These are phyloP conservation scores for Tragelaphus scriptus DNA, from an alignment of 2,113 vertebrate species.

Conservation along the genomic window DNA sequence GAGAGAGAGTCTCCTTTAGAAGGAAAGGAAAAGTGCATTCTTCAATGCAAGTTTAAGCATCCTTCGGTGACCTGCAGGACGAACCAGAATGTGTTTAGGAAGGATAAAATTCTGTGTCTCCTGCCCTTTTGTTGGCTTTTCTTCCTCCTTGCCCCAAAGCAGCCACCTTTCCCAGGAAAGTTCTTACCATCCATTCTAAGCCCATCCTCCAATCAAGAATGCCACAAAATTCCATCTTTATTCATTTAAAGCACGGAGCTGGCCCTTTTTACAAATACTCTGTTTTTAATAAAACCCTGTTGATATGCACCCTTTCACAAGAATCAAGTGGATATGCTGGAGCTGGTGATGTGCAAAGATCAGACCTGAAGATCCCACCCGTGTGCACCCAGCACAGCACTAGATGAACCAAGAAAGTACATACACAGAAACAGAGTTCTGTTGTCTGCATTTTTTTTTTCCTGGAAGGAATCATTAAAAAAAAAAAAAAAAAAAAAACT, in stretches of 20 bases:
- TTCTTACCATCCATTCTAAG: not conserved
- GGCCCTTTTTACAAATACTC: not conserved
- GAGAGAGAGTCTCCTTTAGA: not conserved
- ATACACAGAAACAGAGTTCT: not conserved
- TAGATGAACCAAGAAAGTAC: not conserved
- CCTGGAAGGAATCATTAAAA: not conserved
- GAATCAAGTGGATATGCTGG: not conserved
- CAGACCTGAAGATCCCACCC: not conserved
- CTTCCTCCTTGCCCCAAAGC: not conserved
- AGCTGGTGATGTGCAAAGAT: not conserved
- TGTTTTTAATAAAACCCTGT: constrained; percentile 20
- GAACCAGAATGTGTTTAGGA: not conserved
- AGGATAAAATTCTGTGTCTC: not conserved
- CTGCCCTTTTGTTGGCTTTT: not conserved
- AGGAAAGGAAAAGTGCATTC: not conserved
- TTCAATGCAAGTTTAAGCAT: not conserved
- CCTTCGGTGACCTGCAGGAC: not conserved
- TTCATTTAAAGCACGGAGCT: not conserved
- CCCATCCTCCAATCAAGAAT: not conserved
- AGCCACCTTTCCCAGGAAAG: constrained; percentile 9
- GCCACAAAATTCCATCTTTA: not conserved
- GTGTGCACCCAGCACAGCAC: not conserved
- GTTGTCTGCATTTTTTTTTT: not conserved
- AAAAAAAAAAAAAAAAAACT: not conserved
- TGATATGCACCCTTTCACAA: not conserved